phyloP scores from a whole-genome alignment of 2,888 invertebrate species.

The Achlya flavicornis region DNA sequence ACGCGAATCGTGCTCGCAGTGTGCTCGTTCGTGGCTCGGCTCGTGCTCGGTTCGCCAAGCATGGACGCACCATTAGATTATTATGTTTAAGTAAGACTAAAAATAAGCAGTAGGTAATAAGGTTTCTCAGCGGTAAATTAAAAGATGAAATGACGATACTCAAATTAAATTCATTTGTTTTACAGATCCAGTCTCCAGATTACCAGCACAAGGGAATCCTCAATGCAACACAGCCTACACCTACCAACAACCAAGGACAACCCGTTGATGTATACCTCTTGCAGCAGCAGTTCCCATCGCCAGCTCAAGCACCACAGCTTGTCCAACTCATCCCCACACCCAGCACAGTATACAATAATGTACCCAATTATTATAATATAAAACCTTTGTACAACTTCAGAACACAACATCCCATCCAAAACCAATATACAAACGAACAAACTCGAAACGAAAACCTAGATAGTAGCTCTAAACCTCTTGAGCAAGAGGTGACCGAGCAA shows the following conservation, averaged over 20 bases:
- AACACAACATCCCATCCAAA: conserved; percentile 38
- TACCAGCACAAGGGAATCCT: background rate
- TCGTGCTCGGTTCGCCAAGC: no score
- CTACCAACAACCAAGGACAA: conserved; percentile 22
- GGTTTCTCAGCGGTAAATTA: no score
- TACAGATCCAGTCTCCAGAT: conserved; percentile 27
- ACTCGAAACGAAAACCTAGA: conserved; percentile 18
- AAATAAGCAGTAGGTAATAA: no score
- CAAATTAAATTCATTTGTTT: conserved; percentile 14
- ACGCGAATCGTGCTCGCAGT: no score
- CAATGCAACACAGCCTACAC: conserved; percentile 4
- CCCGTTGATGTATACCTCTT: conserved; percentile 63
- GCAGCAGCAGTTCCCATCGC: conserved; percentile 59
- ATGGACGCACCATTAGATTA: no score
- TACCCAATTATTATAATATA: conserved; percentile 26
- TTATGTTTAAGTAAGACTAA: no score
- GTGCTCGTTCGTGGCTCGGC: no score
- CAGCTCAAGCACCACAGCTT: conserved; percentile 22
- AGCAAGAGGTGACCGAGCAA: conserved; percentile 48
- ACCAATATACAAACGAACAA: conserved; percentile 18
- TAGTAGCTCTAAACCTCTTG: conserved; percentile 48
- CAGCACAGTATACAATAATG: conserved; percentile 31
- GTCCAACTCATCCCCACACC: conserved; percentile 34
- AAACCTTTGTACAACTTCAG: conserved; percentile 49
- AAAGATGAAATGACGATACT: no score